Percentiles rank a stretch among this genome's conserved stretches.
Conservation (phyloP, 2,113 vertebrate genomes). For the Ursus arctos region DNA sequence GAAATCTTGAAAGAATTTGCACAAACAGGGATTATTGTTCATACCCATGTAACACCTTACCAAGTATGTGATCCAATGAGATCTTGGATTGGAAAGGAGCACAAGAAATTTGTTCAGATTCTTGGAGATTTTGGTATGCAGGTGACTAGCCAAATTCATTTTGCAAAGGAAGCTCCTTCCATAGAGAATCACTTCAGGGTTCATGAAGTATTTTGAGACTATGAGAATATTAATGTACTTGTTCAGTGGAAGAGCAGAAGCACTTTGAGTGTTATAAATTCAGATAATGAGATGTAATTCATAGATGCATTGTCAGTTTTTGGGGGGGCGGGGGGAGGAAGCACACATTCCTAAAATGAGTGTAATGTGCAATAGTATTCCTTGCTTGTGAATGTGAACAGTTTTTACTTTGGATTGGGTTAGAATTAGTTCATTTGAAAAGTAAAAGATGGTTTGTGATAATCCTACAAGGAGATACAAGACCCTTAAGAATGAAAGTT, state of each 20-base stretch:
- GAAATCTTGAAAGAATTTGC: slow-evolving; percentile 92
- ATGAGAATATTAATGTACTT: slow-evolving; percentile 50
- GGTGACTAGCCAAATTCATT: slow-evolving; percentile 93
- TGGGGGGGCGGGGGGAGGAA: slow-evolving; percentile 51
- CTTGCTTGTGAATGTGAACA: slow-evolving; percentile 64
- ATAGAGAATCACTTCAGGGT: slow-evolving; percentile 98
- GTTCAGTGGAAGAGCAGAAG: slow-evolving; percentile 66
- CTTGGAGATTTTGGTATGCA: slow-evolving; percentile 93
- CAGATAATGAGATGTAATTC: slow-evolving; percentile 63
- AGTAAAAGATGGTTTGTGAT: slow-evolving; percentile 50
- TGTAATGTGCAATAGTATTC: slow-evolving; percentile 61
- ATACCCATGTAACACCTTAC: slow-evolving; percentile 97
- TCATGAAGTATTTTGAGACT: slow-evolving; percentile 91
- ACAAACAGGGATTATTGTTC: slow-evolving; percentile 91
- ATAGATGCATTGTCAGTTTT: slow-evolving; percentile 51
- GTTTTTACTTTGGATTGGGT: slow-evolving; percentile 57
- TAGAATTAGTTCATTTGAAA: slow-evolving; percentile 64
- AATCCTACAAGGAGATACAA: slow-evolving; percentile 48
- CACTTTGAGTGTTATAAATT: slow-evolving; percentile 71
- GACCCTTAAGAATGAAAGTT: slow-evolving; percentile 65
- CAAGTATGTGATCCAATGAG: slow-evolving; percentile 97
- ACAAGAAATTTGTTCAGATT: slow-evolving; percentile 92
- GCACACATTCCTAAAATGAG: slow-evolving; percentile 73
- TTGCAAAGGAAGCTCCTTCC: slow-evolving; percentile 92
- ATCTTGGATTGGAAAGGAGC: slow-evolving; percentile 97